Base-by-base conservation (phyloP, 2,113 vertebrate genomes). In the Anolis carolinensis region DNA sequence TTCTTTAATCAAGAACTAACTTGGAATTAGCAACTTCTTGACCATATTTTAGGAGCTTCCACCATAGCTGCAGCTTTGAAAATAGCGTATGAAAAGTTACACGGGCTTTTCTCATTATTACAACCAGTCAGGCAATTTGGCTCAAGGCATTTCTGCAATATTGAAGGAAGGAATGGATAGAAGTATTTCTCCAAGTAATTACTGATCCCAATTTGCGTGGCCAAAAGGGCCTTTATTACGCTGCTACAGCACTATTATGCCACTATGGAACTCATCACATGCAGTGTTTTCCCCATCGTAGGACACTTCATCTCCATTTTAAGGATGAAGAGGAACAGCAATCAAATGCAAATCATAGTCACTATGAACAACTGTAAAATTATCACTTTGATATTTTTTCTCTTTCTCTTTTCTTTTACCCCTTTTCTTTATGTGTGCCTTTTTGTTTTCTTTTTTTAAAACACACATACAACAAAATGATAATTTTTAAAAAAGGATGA, bases 1-100 rank as follows among this genome's bases (percentile, higher is more conserved):
- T 92, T 96, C 96, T 96, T 96, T 86, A 92, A 36, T 87, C 87
- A 87, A 90, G 92, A 89, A 93, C 88, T 89, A 91, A 82, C 85
- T 90, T 36, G 88, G 80, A 95, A 94, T 90, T 85, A 85, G 94
- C n/a, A 87, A 90, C 76, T 93, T 94, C 87, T 91, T 87, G 74
- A 82, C 44, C 44, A 36, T 62, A 86, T 78, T 90, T 88, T 83
- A 88, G 34, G 16, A 71, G 79, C 25, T 44, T 63, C 52, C 34
- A 89, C 79, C 83, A 39, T 59, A 76, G 52, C 55, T 88, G 86
- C 81, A 2, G 80, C 50, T 82, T 88, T 91, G 93, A 93, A 95
- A 91, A 90, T 91, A 36, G 93, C 81, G 89, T 77, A 91, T 20
- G 65, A 79, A 83, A 91, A 90, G 71, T 83, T 82, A 36, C 18